Conservation (phyloP, 2,888 invertebrate species). For the Pandemis heparana region DNA sequence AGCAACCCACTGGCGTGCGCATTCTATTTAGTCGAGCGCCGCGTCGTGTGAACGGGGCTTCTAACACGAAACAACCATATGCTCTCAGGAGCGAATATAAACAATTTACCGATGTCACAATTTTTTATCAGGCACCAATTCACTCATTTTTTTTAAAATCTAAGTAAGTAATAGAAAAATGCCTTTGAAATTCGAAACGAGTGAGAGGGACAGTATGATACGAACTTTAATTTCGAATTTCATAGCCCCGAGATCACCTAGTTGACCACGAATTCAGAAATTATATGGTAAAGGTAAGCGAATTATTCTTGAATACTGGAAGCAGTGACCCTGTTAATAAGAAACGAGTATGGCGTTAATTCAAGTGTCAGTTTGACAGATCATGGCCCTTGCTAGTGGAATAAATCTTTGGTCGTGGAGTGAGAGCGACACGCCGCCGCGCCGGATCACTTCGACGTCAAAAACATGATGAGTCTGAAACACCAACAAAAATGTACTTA, state of each 20-base stretch:
- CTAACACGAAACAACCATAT: not conserved
- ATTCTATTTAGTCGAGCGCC: not conserved
- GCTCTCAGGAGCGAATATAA: not conserved
- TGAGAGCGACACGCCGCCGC: constrained; percentile 35
- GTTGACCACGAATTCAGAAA: not conserved
- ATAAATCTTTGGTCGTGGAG: constrained; percentile 48
- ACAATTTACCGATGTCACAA: not conserved
- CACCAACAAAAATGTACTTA: not conserved
- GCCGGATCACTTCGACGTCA: constrained; percentile 88
- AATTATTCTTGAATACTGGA: not conserved
- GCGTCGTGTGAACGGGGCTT: not conserved
- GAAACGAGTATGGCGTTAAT: constrained; percentile 4
- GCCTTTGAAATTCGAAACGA: not conserved
- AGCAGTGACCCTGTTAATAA: not conserved
- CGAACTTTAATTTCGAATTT: too few relatives aligned
- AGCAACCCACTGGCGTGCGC: not conserved
- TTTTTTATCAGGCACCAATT: not conserved
- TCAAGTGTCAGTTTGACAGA: not conserved
- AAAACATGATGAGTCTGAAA: constrained; percentile 92
- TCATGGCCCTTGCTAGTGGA: constrained; percentile 5
- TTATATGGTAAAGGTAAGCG: not conserved
- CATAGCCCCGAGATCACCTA: too few relatives aligned
- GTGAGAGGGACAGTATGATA: too few relatives aligned
- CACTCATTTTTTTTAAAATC: not conserved
- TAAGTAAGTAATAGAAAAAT: not conserved